Evolutionary conservation across 2,113 vertebrate species (phyloP).

Genomic region (Apeltes quadracus): DNA sequence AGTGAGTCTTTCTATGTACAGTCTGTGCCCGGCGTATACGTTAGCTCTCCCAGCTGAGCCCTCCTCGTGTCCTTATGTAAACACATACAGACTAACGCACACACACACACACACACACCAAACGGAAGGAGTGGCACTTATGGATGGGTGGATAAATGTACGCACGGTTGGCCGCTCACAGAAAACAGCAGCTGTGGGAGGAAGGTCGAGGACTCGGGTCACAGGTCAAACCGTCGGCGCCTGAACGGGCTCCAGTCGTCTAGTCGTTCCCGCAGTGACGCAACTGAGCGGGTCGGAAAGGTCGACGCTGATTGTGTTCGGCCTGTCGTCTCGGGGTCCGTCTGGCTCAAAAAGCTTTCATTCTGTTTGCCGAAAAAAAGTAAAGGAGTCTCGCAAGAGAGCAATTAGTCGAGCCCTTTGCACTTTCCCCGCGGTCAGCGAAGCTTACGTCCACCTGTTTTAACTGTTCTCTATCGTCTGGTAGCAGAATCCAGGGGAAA

Average conservation of each 20-base stretch:
- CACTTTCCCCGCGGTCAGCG: background rate
- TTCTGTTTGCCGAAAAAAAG: conserved; percentile 5
- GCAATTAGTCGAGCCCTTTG: conserved; percentile 27
- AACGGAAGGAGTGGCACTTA: conserved; percentile 26
- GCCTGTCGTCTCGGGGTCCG: conserved; percentile 3
- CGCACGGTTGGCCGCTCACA: background rate
- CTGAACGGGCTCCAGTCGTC: too few species aligned
- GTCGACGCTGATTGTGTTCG: background rate
- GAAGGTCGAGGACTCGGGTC: conserved; percentile 16
- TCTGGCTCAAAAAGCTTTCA: conserved; percentile 20
- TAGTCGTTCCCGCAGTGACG: too few species aligned
- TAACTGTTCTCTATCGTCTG: background rate
- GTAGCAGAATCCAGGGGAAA: background rate
- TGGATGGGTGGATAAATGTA: conserved; percentile 15
- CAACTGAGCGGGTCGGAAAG: background rate
- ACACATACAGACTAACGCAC: conserved; percentile 37
- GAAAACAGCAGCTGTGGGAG: background rate
- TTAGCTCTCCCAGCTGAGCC: conserved; percentile 65
- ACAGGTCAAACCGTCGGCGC: conserved; percentile 35
- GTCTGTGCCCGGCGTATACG: conserved; percentile 54
- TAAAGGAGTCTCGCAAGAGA: conserved; percentile 27
- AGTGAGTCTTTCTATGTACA: conserved; percentile 35
- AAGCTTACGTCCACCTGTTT: conserved; percentile 7
- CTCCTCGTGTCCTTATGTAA: conserved; percentile 47
- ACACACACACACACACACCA: conserved; percentile 26